Conservation (phyloP, 2,797 vertebrate species). For the Darevskia mixta region DNA sequence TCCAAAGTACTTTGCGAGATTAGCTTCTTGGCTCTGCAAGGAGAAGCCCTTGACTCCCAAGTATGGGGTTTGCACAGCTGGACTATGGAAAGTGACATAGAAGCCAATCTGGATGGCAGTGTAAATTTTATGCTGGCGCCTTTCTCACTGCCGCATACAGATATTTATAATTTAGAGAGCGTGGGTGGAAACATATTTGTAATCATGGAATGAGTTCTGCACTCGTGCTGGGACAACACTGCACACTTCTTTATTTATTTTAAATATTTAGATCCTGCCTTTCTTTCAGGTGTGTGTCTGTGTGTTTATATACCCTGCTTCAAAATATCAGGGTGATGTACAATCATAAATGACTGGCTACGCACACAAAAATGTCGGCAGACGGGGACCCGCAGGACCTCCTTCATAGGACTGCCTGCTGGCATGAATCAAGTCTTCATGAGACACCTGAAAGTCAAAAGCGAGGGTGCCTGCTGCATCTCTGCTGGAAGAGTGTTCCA, state of each 20-base stretch:
- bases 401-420: too few species aligned
- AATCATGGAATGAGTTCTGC: not conserved
- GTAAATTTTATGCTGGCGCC: not conserved
- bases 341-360: too few species aligned
- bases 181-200: not conserved
- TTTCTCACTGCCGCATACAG: not conserved
- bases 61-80: not conserved
- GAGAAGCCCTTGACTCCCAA: not conserved
- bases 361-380: too few species aligned
- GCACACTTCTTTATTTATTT: not conserved
- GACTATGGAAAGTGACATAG: not conserved
- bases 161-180: not conserved
- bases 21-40: not conserved
- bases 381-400: too few species aligned
- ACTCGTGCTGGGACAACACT: not conserved
- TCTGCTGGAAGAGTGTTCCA: too few species aligned
- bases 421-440: too few species aligned
- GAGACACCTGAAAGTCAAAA: too few species aligned
- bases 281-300: not conserved
- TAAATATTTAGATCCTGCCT: too few species aligned
- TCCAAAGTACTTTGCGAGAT: slow-evolving; percentile 1
- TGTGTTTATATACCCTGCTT: too few species aligned
- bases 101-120: not conserved
- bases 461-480: too few species aligned
- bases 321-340: too few species aligned